Conservation (phyloP, 2,888 invertebrate genomes). For the Ethmia dodecea region DNA sequence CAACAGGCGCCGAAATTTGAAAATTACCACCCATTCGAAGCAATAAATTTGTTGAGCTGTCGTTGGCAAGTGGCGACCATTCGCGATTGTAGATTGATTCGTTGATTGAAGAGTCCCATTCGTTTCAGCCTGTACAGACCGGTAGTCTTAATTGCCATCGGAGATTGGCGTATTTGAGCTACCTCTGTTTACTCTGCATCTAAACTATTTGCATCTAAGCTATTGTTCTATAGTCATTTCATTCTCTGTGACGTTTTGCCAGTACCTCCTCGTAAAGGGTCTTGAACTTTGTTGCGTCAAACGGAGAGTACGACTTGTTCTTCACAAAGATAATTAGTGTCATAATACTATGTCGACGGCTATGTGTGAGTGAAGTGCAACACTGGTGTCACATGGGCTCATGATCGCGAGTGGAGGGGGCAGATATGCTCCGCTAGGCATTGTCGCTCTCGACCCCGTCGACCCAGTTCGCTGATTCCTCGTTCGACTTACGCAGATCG, state of each 20-base stretch:
- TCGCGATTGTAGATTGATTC: conserved; percentile 75
- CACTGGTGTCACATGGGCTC: conserved; percentile 23
- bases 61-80: conserved; percentile 70
- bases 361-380: too few species aligned
- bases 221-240: too few species aligned
- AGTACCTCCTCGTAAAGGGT: too few species aligned
- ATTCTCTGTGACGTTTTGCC: not conserved
- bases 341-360: too few species aligned
- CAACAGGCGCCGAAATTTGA: conserved; percentile 71
- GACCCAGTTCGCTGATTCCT: conserved; percentile 42
- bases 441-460: conserved; percentile 38
- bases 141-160: conserved; percentile 70
- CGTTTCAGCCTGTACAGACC: conserved; percentile 61
- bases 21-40: conserved; percentile 64
- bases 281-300: too few species aligned
- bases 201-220: too few species aligned
- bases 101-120: conserved; percentile 76
- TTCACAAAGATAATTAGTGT: too few species aligned
- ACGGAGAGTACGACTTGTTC: too few species aligned
- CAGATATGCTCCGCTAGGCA: conserved; percentile 43
- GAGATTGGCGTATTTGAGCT: conserved; percentile 61
- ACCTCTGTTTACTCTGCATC: conserved; percentile 32
- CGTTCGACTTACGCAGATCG: conserved; percentile 30
- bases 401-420: conserved; percentile 31
- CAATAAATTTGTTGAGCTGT: conserved; percentile 74